Evolutionary conservation across 2,113 vertebrate genomes (phyloP), one percentile per base, ranked within the genome.

Genomic region (Apodemus speciosus): DNA sequence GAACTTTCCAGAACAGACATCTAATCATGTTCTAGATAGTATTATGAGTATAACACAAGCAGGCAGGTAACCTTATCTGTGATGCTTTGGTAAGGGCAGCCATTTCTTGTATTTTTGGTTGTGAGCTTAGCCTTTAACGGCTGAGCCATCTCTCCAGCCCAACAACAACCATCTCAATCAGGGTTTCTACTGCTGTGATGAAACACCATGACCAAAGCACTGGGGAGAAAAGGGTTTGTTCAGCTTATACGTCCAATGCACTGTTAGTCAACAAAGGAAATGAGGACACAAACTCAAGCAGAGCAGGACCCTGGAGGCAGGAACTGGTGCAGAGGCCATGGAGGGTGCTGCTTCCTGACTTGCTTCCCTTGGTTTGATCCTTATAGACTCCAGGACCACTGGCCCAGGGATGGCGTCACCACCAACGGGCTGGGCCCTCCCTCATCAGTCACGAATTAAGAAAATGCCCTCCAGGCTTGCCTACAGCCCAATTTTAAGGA

Each of bases 31-130:
- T 92, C 83, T 53, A 66, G 1, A 90, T 60, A 91, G 38, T 77
- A 69, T 83, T 81, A 2, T 58, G 89, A 84, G 53, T 32, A 32
- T 38, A 1, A 62, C 43, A 80, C 38, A 89, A 87, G 89, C 35
- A 81, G 51, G 76, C 87, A 81, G n/a, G 16, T 71, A 81, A 72
- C 76, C 72, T 81, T 66, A 69, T 69, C 79, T 94, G 38, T 43
- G 90, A 53, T 53, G n/a, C 32, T 60, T 8, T 84, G 66, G 76
- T 35, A 87, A 88, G 81, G 53, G 40, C 64, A 80, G 77, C 60
- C 8, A 8, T 77, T 23, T 40, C 32, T 46, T 46, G 6, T 46
- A 46, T 46, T 6, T 46, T 46, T 46, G 43, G 43, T 46, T 46
- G 43, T 46, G 43, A 46, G 43, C 43, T 6, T 46, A 46, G 43